These are phyloP conservation scores for Osmoderma eremita DNA, from an alignment of 2,888 invertebrate species.

Conservation along the genomic window DNA sequence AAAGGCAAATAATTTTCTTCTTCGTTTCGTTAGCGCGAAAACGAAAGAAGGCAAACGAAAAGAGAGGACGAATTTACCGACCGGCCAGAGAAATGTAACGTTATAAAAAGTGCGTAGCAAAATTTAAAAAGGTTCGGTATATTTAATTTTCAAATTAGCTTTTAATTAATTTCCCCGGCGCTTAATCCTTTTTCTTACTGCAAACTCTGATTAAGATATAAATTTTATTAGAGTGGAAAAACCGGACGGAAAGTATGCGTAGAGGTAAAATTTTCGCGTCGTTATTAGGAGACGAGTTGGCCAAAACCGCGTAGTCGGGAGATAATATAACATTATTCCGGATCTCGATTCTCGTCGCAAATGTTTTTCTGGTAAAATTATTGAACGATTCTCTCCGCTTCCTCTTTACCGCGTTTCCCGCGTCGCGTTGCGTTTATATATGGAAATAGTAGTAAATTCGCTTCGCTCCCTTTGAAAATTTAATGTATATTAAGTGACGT, in stretches of 20 bases:
- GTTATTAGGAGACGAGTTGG: slow-evolving; percentile 23
- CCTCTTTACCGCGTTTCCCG: slow-evolving; percentile 4
- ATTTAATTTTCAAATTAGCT: slow-evolving; percentile 38
- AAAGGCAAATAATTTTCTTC: slow-evolving; percentile 3
- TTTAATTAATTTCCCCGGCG: slow-evolving; percentile 35
- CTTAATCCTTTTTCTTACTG: slow-evolving; percentile 38
- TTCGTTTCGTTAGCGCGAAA: background rate
- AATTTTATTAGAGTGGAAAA: slow-evolving; percentile 36
- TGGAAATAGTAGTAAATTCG: slow-evolving; percentile 32
- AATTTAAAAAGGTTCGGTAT: slow-evolving; percentile 37
- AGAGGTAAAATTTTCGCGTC: slow-evolving; percentile 22
- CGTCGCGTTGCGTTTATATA: slow-evolving; percentile 13
- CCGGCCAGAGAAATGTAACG: background rate
- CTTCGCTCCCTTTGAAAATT: slow-evolving; percentile 26
- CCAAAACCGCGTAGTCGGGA: background rate
- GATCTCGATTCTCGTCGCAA: slow-evolving; percentile 27
- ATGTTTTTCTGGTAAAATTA: slow-evolving; percentile 37
- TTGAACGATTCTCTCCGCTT: slow-evolving; percentile 33
- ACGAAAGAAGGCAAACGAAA: background rate
- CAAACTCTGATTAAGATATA: slow-evolving; percentile 37
- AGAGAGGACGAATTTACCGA: slow-evolving; percentile 2
- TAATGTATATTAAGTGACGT: slow-evolving; percentile 34
- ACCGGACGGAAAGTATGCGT: slow-evolving; percentile 3
- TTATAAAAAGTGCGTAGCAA: slow-evolving; percentile 22
- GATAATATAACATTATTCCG: slow-evolving; percentile 29